phyloP scores from a whole-genome alignment of 2,113 vertebrate genomes.

The Ia io region DNA sequence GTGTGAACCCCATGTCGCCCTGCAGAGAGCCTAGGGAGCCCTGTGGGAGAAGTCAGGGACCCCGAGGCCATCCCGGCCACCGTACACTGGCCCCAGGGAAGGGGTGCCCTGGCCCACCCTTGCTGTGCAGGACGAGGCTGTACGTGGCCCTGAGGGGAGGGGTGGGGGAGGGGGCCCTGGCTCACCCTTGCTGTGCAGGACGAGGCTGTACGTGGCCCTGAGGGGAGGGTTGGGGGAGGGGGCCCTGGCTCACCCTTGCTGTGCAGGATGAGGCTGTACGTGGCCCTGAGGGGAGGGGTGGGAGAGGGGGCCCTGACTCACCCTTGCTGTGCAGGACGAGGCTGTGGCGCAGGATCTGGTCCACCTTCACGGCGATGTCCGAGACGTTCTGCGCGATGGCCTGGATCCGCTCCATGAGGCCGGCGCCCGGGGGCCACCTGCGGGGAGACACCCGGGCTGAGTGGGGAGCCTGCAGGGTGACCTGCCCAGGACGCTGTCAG shows the following conservation, averaged over 20 bases:
- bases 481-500: not conserved
- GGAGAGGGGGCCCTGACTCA: conserved; percentile 44
- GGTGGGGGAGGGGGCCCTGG: not conserved
- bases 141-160: not conserved
- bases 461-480: accelerated
- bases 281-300: too few relatives aligned
- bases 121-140: conserved; percentile 87
- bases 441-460: not conserved
- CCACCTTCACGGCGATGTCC: conserved; percentile 92
- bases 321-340: conserved; percentile 88
- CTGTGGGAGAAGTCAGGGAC: not conserved
- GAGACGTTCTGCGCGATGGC: conserved; percentile 98
- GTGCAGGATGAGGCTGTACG: conserved; percentile 87
- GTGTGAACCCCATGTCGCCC: not conserved
- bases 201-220: conserved; percentile 79
- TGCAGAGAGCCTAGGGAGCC: not conserved
- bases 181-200: conserved; percentile 87
- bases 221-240: too few relatives aligned
- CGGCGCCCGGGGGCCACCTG: conserved; percentile 87
- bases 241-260: conserved; percentile 83
- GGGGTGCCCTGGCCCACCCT: conserved; percentile 80
- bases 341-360: conserved; percentile 94
- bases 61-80: not conserved
- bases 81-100: not conserved
- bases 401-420: conserved; percentile 95